Percentiles rank a stretch among this genome's conserved stretches.
Evolutionary conservation across 2,113 vertebrate genomes (phyloP).

Genomic region (Merops nubicus): DNA sequence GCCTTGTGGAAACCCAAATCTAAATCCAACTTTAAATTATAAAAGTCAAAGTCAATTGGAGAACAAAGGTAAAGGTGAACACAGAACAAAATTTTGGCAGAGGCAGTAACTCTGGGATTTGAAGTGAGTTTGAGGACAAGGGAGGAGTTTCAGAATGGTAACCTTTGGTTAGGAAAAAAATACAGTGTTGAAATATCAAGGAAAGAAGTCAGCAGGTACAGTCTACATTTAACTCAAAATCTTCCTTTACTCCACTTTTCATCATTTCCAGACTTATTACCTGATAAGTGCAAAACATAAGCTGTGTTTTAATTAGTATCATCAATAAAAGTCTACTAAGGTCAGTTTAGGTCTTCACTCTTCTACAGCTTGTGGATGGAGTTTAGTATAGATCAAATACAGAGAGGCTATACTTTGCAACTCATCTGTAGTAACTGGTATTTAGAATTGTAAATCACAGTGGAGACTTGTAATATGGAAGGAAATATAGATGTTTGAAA

Average conservation of each 20-base stretch:
- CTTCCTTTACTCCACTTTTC: not conserved
- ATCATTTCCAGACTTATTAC: not conserved
- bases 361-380: not conserved
- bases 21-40: not conserved
- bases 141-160: not conserved
- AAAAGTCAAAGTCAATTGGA: not conserved
- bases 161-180: not conserved
- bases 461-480: not conserved
- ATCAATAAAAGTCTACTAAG: not conserved
- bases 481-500: not conserved
- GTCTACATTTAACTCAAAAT: not conserved
- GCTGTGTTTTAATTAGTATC: not conserved
- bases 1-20: not conserved
- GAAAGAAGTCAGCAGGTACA: not conserved
- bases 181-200: too few relatives aligned
- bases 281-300: not conserved
- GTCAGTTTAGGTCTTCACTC: not conserved
- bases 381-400: not conserved
- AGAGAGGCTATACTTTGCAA: not conserved
- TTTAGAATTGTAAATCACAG: not conserved
- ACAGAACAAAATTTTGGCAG: not conserved
- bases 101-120: not conserved
- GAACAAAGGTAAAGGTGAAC: not conserved
- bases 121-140: not conserved
- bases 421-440: not conserved